Conservation (phyloP, 2,888 invertebrate species). For the Agrotis puta region DNA sequence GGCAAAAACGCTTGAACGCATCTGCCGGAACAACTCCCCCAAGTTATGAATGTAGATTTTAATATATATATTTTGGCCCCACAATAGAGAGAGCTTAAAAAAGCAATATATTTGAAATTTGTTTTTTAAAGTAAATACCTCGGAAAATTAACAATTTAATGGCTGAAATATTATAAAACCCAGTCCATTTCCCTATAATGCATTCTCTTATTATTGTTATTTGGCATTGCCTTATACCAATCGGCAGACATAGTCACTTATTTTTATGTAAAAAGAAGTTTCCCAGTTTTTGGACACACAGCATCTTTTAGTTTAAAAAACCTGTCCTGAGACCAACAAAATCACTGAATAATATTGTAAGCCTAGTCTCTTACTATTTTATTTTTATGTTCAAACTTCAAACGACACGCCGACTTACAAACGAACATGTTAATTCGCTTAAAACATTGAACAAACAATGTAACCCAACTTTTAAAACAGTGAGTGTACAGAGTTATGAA, state of each 20-base stretch:
- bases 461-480: slow-evolving; percentile 56
- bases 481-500: slow-evolving; percentile 62
- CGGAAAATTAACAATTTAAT: too few species aligned
- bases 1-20: too few species aligned
- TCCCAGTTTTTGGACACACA: too few species aligned
- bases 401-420: slow-evolving; percentile 7
- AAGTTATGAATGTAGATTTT: slow-evolving; percentile 7
- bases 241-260: too few species aligned
- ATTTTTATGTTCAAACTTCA: slow-evolving; percentile 12
- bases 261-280: too few species aligned
- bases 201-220: background rate
- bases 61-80: background rate
- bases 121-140: background rate
- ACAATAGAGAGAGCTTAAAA: background rate
- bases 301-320: background rate
- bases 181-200: background rate
- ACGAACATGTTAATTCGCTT: slow-evolving; percentile 15
- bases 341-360: slow-evolving; percentile 2
- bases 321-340: background rate
- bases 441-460: slow-evolving; percentile 51
- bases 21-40: slow-evolving; percentile 41
- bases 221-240: too few species aligned
- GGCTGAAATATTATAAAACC: background rate
- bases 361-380: background rate
- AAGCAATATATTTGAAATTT: background rate